Evolutionary conservation across 2,888 invertebrate genomes (phyloP).

Genomic region (Hydrotaea cyrtoneurina): DNA sequence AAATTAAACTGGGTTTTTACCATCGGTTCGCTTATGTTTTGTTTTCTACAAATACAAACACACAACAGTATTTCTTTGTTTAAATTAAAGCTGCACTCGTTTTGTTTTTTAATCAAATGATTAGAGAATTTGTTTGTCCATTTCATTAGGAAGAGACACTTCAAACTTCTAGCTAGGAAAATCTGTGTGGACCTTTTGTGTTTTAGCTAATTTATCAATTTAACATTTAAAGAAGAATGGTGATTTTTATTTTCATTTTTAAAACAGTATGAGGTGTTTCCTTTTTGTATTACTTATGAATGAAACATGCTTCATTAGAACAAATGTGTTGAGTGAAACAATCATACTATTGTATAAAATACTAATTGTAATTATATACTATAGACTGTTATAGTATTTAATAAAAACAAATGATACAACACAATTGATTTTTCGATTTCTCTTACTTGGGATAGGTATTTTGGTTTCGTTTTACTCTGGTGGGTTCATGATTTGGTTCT

Average conservation of each 20-base stretch:
- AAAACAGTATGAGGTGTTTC: neutral
- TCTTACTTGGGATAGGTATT: too few species aligned
- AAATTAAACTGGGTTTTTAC: slow-evolving; percentile 31
- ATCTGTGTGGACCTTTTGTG: neutral
- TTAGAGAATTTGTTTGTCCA: neutral
- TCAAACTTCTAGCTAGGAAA: neutral
- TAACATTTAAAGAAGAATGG: slow-evolving; percentile 3
- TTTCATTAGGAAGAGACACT: neutral
- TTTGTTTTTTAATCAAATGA: neutral
- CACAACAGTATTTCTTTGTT: slow-evolving; percentile 59
- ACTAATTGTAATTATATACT: slow-evolving; percentile 25
- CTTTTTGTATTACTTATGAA: slow-evolving; percentile 19
- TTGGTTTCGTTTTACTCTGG: too few species aligned
- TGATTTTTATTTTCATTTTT: slow-evolving; percentile 10
- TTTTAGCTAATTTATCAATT: slow-evolving; percentile 11
- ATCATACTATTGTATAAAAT: slow-evolving; percentile 30
- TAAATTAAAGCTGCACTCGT: slow-evolving; percentile 23
- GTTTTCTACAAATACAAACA: slow-evolving; percentile 27
- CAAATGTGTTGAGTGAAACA: slow-evolving; percentile 14
- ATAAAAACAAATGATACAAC: neutral
- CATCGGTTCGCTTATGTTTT: slow-evolving; percentile 26
- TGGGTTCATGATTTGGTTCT: too few species aligned
- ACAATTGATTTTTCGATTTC: too few species aligned
- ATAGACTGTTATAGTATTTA: slow-evolving; percentile 26
- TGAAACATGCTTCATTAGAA: slow-evolving; percentile 12